Evolutionary conservation across 2,888 invertebrate species (phyloP), one percentile per base, ranked within the genome.

Genomic region (Orthosia gracilis): DNA sequence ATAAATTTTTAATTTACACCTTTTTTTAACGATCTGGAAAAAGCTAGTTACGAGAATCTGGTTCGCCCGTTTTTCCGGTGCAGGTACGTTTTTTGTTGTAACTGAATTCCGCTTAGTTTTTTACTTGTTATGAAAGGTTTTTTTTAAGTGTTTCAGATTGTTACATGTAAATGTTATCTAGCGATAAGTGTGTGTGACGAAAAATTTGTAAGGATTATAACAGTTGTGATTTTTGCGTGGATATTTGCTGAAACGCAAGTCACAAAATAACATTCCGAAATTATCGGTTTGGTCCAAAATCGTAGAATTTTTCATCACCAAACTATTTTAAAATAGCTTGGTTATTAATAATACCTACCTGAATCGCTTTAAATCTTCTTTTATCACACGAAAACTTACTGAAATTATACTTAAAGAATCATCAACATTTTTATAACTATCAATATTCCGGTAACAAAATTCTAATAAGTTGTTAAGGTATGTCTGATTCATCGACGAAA

Each of bases 11-110:
- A 79, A 72, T 74, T 80, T 75, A 69, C 66, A 62, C 54, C 76
- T 71, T 82, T 80, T 75, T 72, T 65, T 63, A 71, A 31, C 76
- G 65, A 75, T 76, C 65, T 65, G 76, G 78, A 82, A 80, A 82
- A 70, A 82, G 68, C 49, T 71, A 45, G 72, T 84, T 85, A 82
- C 83, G 83, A 84, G 82, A 77, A 73, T 69, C 74, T 82, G 76
- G 84, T 76, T 70, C 72, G 76, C 57, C 55, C 72, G 80, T 77
- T 85, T 86, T 85, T 85, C 84, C 83, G 84, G 76, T 78, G 62
- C 80, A 88, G 89, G 90, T 90, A 90, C 63, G 88, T 89, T 83
- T 85, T 89, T 88, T 88, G 80, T 82, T 78, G 59, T 83, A 58
- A 73, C 80, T 83, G 75, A 76, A 84, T 82, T 80, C 80, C 78